These are phyloP conservation scores for Bubo scandiacus DNA, from an alignment of 2,113 vertebrate genomes.

Conservation along the genomic window DNA sequence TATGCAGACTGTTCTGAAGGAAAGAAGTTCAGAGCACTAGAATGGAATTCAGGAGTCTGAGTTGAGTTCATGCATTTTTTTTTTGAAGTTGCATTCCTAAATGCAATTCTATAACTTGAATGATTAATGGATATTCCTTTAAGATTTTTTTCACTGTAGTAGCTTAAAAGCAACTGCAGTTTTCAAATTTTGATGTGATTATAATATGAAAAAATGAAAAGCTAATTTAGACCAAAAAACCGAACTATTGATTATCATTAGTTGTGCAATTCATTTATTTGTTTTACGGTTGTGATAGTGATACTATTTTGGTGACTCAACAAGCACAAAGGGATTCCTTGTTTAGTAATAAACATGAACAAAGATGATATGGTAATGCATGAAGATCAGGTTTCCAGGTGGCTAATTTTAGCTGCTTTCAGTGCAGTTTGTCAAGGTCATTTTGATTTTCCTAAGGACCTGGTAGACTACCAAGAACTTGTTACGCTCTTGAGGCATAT, in stretches of 20 bases:
- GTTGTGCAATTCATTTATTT: background rate
- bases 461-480: background rate
- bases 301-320: background rate
- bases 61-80: background rate
- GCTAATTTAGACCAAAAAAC: background rate
- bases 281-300: background rate
- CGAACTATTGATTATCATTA: background rate
- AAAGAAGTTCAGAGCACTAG: background rate
- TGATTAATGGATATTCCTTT: background rate
- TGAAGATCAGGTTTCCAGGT: slow-evolving; percentile 13
- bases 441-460: background rate
- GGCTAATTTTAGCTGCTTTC: slow-evolving; percentile 28
- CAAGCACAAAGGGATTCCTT: background rate
- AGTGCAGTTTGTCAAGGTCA: background rate
- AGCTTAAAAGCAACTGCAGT: background rate
- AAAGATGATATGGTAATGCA: background rate
- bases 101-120: background rate
- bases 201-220: background rate
- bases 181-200: background rate
- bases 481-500: background rate
- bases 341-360: background rate
- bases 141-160: background rate
- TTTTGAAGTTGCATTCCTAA: background rate
- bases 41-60: background rate
- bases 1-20: background rate